phyloP scores from a whole-genome alignment of 2,797 vertebrate species.

The Chelidonichthys spinosus region DNA sequence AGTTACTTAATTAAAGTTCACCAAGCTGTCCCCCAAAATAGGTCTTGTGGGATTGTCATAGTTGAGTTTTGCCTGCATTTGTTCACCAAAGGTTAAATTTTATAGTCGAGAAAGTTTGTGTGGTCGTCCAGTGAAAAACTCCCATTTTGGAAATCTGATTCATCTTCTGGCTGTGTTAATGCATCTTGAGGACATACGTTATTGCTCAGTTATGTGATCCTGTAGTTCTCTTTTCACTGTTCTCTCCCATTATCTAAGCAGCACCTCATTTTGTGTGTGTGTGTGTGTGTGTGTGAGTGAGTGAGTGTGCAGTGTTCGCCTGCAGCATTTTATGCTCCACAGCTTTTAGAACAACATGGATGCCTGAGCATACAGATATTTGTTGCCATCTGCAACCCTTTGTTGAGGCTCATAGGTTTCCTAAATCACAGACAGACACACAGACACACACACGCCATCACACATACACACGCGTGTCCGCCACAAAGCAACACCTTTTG shows the following conservation, averaged over 20 bases:
- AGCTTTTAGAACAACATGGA: slow-evolving; percentile 56
- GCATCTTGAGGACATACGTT: not conserved
- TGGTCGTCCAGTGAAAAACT: no score
- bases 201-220: slow-evolving; percentile 1
- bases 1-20: slow-evolving; percentile 41
- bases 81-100: not conserved
- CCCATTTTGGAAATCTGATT: not conserved
- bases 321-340: slow-evolving; percentile 46
- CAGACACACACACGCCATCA: slow-evolving; percentile 26
- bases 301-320: not conserved
- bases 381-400: slow-evolving; percentile 42
- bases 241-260: slow-evolving; percentile 13
- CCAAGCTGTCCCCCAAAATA: not conserved
- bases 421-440: slow-evolving; percentile 14
- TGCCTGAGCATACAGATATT: slow-evolving; percentile 41
- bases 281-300: slow-evolving; percentile 13
- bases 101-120: no score
- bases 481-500: slow-evolving; percentile 18
- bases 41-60: not conserved
- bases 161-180: not conserved
- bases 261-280: slow-evolving; percentile 19
- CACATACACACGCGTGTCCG: slow-evolving; percentile 31
- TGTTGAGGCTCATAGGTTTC: slow-evolving; percentile 40
- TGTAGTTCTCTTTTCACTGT: slow-evolving; percentile 19
- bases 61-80: slow-evolving; percentile 11